Percentiles rank a stretch among this genome's conserved stretches.
These are phyloP conservation scores for Neoscelio sp. DNA, from an alignment of 2,888 invertebrate species.

Conservation along the genomic window DNA sequence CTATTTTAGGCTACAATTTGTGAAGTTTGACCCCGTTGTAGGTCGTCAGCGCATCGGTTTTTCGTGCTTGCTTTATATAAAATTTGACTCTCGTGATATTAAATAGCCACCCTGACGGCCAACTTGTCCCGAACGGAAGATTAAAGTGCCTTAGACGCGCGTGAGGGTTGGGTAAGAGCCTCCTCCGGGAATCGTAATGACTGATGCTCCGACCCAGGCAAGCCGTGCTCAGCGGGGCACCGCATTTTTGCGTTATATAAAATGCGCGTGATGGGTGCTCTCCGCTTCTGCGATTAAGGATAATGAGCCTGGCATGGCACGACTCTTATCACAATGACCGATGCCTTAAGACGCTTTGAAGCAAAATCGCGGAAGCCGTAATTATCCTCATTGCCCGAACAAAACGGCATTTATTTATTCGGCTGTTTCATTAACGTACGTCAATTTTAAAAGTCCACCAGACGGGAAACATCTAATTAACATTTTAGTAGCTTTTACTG, in stretches of 20 bases:
- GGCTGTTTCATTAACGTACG: background rate
- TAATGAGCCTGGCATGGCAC: slow-evolving; percentile 38
- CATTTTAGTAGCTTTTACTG: too few species aligned
- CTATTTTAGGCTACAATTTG: too few species aligned
- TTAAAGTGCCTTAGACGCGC: slow-evolving; percentile 76
- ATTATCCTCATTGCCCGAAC: slow-evolving; percentile 8
- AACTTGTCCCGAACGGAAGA: slow-evolving; percentile 77
- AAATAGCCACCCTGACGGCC: slow-evolving; percentile 71
- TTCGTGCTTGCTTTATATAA: slow-evolving; percentile 57
- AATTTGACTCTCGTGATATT: slow-evolving; percentile 70
- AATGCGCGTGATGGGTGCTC: slow-evolving; percentile 46
- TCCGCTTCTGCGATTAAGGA: slow-evolving; percentile 31
- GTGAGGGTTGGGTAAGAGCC: slow-evolving; percentile 71
- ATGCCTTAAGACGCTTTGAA: slow-evolving; percentile 26
- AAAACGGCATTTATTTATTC: slow-evolving; percentile 11
- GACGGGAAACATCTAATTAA: too few species aligned
- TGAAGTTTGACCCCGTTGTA: too few species aligned
- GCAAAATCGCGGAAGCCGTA: slow-evolving; percentile 12
- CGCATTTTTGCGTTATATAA: slow-evolving; percentile 55
- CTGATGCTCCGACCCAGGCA: slow-evolving; percentile 69
- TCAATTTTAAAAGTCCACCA: too few species aligned
- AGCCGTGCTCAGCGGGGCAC: slow-evolving; percentile 29
- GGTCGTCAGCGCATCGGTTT: too few species aligned
- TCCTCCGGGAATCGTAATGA: slow-evolving; percentile 78
- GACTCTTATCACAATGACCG: slow-evolving; percentile 47